A percentile compares a stretch with the other conserved stretches of the same genome.
These are phyloP conservation scores for Seriola quinqueradiata DNA, from an alignment of 2,113 vertebrate species.

Conservation along the genomic window DNA sequence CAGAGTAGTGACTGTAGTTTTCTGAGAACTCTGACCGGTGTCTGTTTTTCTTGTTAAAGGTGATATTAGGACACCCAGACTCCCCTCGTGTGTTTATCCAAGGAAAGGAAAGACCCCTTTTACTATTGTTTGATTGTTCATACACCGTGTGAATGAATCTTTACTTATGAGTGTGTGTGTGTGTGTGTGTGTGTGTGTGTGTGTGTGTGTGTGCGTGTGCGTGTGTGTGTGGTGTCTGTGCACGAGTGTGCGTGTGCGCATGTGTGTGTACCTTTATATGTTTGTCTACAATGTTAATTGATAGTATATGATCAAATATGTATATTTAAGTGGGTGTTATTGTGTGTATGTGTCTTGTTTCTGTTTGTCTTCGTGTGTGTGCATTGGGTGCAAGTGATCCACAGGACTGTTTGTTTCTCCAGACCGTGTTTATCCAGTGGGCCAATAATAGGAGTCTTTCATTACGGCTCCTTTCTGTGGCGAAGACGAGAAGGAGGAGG, in stretches of 20 bases:
- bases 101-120: constrained; percentile 17
- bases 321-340: neutral
- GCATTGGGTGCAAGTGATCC: neutral
- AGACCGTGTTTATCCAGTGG: constrained; percentile 41
- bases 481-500: constrained; percentile 38
- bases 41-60: constrained; percentile 53
- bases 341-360: neutral
- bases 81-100: constrained; percentile 12
- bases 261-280: neutral
- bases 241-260: too few species aligned
- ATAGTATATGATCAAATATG: neutral
- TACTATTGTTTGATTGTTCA: constrained; percentile 45
- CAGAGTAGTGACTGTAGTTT: neutral
- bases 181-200: too few species aligned
- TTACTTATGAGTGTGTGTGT: neutral
- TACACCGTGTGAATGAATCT: constrained; percentile 22
- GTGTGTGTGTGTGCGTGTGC: neutral
- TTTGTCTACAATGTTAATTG: neutral
- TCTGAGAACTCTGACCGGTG: constrained; percentile 19
- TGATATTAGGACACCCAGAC: neutral
- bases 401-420: constrained; percentile 33
- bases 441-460: constrained; percentile 73
- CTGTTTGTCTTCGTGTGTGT: neutral
- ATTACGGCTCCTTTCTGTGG: constrained; percentile 44
- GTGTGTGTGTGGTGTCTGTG: neutral